Base-by-base conservation (phyloP, 1,140 invertebrate genomes). In the Thaumatotibia leucotreta region DNA sequence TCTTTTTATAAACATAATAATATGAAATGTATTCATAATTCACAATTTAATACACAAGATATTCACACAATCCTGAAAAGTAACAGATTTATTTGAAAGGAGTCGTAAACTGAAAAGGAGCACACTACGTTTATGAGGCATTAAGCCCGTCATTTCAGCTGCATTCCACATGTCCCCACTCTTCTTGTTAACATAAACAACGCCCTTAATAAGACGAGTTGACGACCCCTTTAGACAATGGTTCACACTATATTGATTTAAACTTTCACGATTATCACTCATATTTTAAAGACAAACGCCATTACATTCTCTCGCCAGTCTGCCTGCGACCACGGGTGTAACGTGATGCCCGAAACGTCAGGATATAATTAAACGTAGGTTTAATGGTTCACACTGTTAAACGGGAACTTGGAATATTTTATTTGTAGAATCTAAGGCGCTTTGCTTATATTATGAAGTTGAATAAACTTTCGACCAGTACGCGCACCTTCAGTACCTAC, bases 141-240 rank as follows among this genome's bases (percentile, higher is more conserved):
- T 58, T 58, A 58, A 58, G 52, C 52, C 29, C 52, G 52, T 58
- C 52, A 58, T 58, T 58, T 58, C n/a, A 58, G 52, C 52, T 58
- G 52, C 52, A 58, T 58, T 58, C n/a, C 52, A 58, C 52, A 58
- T 58, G 52, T 58, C 52, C 52, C 23, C 20, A 10, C 17, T 23
- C 52, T 8, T 58, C 52, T 58, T 58, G 52, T 58, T 58, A 58
- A 58, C 52, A 58, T 58, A 58, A 58, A 58, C 52, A 58, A 58
- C 52, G 52, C 24, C 52, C 24, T 29, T 24, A 29, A 54, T 54
- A 58, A 58, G 52, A 14, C 52, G 23, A 27, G 22, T 27, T 58
- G 52, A 58, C 52, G 52, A 58, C 24, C 52, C 52, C 52, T 29
- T 58, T 29, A 58, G 24, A 27, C 4, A 52, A 58, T 23, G 52